These are phyloP conservation scores for Myodes glareolus DNA, from an alignment of 2,113 vertebrate species.

Conservation along the genomic window DNA sequence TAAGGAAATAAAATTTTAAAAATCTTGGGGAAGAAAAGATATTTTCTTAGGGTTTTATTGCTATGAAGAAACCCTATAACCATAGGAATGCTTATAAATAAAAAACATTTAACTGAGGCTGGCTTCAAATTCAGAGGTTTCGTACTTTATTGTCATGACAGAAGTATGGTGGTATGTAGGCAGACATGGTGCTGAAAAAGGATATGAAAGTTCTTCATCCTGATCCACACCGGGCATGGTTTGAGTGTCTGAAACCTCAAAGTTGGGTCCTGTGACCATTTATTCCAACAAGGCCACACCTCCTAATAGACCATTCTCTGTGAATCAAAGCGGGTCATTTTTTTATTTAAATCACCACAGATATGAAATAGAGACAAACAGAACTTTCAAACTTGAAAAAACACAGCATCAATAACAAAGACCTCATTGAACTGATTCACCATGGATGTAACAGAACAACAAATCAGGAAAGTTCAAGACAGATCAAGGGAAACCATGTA, in stretches of 20 bases:
- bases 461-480: neutral
- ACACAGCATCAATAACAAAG: neutral
- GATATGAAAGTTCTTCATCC: neutral
- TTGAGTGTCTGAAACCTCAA: neutral
- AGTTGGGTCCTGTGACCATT: neutral
- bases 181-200: neutral
- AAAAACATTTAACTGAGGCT: neutral
- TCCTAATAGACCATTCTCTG: neutral
- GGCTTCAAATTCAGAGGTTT: neutral
- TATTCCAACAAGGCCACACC: neutral
- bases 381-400: neutral
- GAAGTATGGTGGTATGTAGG: neutral
- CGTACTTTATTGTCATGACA: neutral
- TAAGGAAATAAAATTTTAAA: neutral
- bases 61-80: neutral
- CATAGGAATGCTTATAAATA: neutral
- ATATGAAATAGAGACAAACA: neutral
- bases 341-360: neutral
- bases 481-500: neutral
- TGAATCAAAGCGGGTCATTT: neutral
- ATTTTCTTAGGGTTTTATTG: neutral
- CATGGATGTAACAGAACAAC: neutral
- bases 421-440: neutral
- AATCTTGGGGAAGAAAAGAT: neutral
- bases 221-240: neutral